Conservation (phyloP, 2,888 invertebrate species). For the Empis livida region DNA sequence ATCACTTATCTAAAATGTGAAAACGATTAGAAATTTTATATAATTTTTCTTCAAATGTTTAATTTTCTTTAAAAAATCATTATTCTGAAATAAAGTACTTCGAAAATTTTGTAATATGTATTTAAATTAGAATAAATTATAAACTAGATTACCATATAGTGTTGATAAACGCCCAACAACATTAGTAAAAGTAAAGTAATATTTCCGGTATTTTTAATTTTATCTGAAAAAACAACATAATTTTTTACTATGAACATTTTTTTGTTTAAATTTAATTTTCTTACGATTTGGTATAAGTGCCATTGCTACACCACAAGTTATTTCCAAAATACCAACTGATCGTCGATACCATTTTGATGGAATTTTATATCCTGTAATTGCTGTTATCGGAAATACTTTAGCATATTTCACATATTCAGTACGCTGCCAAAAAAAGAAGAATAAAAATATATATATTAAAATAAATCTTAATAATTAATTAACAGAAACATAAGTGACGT, state of each 20-base stretch:
- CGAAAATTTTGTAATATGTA: no score
- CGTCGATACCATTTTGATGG: constrained; percentile 88
- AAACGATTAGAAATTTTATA: no score
- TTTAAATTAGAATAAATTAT: no score
- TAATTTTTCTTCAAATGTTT: no score
- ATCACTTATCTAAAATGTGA: constrained; percentile 42
- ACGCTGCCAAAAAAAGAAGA: no score
- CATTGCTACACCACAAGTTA: constrained; percentile 70
- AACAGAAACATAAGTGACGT: no score
- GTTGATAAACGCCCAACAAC: constrained; percentile 83
- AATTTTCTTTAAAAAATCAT: no score
- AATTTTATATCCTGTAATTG: constrained; percentile 69
- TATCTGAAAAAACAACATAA: constrained; percentile 48
- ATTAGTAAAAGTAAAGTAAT: constrained; percentile 69
- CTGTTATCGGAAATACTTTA: constrained; percentile 81
- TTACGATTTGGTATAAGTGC: constrained; percentile 74
- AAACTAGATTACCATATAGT: constrained; percentile 73
- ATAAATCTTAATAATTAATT: not conserved
- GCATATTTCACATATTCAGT: constrained; percentile 92
- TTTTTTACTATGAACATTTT: no score
- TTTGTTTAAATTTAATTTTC: constrained; percentile 27
- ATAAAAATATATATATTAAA: not conserved
- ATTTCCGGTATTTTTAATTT: constrained; percentile 83
- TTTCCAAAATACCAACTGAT: constrained; percentile 70
- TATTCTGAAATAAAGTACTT: no score